These are phyloP conservation scores for Manduca sexta DNA, from an alignment of 1,140 invertebrate species.

Conservation along the genomic window DNA sequence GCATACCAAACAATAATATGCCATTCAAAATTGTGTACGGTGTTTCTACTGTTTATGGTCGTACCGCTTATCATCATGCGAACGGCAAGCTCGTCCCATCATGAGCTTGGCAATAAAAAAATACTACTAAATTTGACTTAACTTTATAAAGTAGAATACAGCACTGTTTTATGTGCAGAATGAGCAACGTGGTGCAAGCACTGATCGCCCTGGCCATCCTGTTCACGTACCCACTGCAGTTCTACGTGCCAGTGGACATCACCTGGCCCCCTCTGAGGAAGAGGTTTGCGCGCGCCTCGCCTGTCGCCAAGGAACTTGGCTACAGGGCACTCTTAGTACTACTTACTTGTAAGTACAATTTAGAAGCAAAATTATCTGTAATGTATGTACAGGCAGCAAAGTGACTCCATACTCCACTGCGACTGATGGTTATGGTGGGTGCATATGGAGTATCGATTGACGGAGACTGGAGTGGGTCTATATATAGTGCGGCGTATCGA, in stretches of 20 bases:
- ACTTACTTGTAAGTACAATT: conserved; percentile 49
- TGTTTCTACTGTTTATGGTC: too few species aligned
- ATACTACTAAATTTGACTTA: too few species aligned
- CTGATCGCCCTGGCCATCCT: conserved; percentile 90
- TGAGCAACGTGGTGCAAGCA: conserved; percentile 45
- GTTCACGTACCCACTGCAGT: conserved; percentile 92
- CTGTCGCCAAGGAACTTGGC: conserved; percentile 38
- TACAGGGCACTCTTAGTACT: conserved; percentile 41
- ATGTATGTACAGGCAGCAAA: not conserved
- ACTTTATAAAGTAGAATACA: too few species aligned
- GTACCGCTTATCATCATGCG: too few species aligned
- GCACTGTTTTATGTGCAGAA: conserved; percentile 13
- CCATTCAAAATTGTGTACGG: too few species aligned
- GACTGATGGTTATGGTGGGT: not conserved
- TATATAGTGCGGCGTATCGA: not conserved
- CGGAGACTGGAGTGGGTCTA: not conserved
- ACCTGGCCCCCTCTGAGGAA: conserved; percentile 77
- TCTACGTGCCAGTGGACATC: conserved; percentile 89
- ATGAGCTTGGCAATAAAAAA: too few species aligned
- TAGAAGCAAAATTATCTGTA: not conserved
- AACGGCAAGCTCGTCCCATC: too few species aligned
- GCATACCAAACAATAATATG: too few species aligned
- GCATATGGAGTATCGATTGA: not conserved
- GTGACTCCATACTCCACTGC: not conserved
- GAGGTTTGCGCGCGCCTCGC: conserved; percentile 50